Evolutionary conservation across 2,888 invertebrate species (phyloP), one percentile per base, ranked within the genome.

Genomic region (Ectemnius continuus): DNA sequence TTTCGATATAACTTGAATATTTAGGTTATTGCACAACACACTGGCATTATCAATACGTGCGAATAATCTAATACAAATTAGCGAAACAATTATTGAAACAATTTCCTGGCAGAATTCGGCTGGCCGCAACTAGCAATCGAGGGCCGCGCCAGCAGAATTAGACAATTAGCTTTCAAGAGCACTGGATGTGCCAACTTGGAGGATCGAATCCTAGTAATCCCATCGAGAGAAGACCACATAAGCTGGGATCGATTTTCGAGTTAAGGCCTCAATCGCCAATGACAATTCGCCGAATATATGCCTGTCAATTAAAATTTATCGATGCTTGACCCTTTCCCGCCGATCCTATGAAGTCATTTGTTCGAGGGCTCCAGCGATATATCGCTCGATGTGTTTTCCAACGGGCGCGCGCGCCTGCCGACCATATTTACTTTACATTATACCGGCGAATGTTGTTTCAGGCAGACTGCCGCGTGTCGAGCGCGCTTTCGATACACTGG

Each of bases 341-440:
- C 75, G 75, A 81, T n/a, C n/a, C n/a, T 81, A 79, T 81, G 77
- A 77, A 82, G 73, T 68, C 78, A 73, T 83, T 84, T 66, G 64
- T 78, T 77, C 76, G 79, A 83, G 78, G 72, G 82, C 85, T 86
- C 81, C 82, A 78, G 81, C 71, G 79, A 79, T 83, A 86, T 85
- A 86, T 85, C 85, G 82, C 2, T 36, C 36, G 36, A 36, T 78
- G 80, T 84, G 82, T 85, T 36, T 80, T 81, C 78, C 77, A 68
- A 83, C 74, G 70, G 65, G 75, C 74, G 70, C 67, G 75, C 74
- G 66, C 67, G 62, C 46, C 58, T n/a, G n/a, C n/a, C n/a, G n/a
- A 61, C 74, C 73, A 70, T 83, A 82, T 85, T 85, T 85, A 81
- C 77, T 82, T 82, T 83, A 70, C 80, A 82, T 86, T 80, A 83